Conservation (phyloP, 2,113 vertebrate species). For the Sprattus sprattus region DNA sequence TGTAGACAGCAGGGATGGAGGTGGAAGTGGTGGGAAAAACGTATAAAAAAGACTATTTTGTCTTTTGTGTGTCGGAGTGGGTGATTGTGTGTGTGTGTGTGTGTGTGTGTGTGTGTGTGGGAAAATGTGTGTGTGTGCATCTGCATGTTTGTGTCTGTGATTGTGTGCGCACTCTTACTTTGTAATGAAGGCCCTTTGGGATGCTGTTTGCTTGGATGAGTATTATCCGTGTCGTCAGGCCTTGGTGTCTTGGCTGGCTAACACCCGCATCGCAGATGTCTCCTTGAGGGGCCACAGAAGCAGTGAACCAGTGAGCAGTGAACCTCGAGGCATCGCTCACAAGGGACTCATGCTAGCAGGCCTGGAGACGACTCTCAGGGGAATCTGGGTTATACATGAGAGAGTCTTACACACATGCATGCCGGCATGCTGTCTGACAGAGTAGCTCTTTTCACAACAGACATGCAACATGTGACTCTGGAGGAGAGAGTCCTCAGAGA, state of each 20-base stretch:
- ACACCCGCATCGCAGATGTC: background rate
- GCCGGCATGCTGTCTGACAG: no score
- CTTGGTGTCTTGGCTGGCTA: background rate
- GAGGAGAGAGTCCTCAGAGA: slow-evolving; percentile 20
- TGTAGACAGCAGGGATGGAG: background rate
- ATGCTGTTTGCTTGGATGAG: background rate
- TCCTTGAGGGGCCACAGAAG: background rate
- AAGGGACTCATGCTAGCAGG: background rate
- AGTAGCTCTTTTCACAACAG: no score
- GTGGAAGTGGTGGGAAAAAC: no score
- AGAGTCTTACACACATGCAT: background rate
- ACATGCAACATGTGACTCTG: slow-evolving; percentile 7
- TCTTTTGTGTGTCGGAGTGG: background rate
- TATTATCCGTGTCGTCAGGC: background rate
- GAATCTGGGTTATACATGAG: background rate
- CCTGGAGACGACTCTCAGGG: background rate
- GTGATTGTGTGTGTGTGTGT: background rate
- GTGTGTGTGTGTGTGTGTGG: no score
- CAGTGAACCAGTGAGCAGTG: background rate
- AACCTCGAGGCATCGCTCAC: background rate
- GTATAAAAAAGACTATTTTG: background rate
- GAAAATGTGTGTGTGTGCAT: no score
- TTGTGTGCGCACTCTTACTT: background rate
- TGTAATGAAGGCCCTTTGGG: background rate
- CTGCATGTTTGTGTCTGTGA: background rate